Conservation (phyloP, 92 coral and sea anemone genomes). For the Palythoa heliodiscus region DNA sequence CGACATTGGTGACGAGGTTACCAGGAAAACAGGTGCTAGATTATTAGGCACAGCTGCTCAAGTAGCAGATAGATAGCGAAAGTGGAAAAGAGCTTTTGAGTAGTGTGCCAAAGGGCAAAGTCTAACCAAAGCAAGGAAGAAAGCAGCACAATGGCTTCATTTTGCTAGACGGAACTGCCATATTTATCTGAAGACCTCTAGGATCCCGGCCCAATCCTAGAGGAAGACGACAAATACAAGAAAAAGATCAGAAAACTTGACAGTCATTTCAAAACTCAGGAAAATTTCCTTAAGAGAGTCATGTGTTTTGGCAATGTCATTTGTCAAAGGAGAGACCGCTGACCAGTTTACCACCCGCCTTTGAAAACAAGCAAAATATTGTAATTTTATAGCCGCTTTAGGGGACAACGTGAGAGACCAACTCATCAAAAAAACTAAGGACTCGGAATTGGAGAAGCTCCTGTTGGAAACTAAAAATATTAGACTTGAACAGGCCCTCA, state of each 20-base stretch:
- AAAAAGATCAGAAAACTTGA: not conserved
- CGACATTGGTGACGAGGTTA: too few relatives aligned
- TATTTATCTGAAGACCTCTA: slow-evolving; percentile 62
- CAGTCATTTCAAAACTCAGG: not conserved
- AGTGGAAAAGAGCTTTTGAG: slow-evolving; percentile 48
- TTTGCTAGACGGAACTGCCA: slow-evolving; percentile 59
- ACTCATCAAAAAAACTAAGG: not conserved
- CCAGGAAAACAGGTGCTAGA: too few relatives aligned
- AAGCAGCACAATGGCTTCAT: slow-evolving; percentile 55
- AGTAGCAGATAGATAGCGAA: slow-evolving; percentile 60
- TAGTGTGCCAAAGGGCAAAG: slow-evolving; percentile 65
- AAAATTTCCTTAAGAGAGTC: not conserved
- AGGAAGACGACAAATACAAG: not conserved
- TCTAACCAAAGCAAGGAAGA: slow-evolving; percentile 50
- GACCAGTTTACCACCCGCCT: not conserved
- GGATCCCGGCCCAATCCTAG: slow-evolving; percentile 39
- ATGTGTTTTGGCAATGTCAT: not conserved
- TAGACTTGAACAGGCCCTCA: too few relatives aligned
- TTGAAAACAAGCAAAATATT: not conserved
- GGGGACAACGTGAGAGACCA: not conserved
- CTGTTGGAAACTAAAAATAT: too few relatives aligned
- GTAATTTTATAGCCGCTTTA: not conserved
- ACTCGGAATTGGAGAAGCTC: too few relatives aligned
- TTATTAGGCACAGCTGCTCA: slow-evolving; percentile 45
- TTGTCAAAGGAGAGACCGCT: not conserved